phyloP scores from a whole-genome alignment of 2,797 vertebrate species.

The Oreochromis mossambicus region DNA sequence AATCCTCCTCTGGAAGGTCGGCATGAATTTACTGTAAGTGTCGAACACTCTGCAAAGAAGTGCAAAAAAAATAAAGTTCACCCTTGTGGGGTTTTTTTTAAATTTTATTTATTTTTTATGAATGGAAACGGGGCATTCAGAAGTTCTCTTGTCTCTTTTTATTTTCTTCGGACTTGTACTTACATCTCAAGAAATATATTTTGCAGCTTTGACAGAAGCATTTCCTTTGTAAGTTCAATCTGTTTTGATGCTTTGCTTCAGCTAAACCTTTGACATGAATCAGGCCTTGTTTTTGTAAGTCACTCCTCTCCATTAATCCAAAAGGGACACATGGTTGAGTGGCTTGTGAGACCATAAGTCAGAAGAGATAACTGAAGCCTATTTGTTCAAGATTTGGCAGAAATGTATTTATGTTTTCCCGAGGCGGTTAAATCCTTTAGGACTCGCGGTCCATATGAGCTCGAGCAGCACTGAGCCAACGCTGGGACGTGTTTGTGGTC shows the following conservation, averaged over 20 bases:
- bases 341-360: slow-evolving; percentile 8
- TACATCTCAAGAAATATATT: background rate
- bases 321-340: background rate
- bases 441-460: slow-evolving; percentile 34
- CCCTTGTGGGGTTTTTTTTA: fast-evolving
- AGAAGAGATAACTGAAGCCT: slow-evolving; percentile 29
- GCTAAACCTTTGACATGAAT: slow-evolving; percentile 42
- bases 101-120: background rate
- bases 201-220: slow-evolving; percentile 3
- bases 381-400: slow-evolving; percentile 37
- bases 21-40: background rate
- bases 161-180: background rate
- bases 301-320: slow-evolving; percentile 17
- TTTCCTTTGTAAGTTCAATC: background rate
- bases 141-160: background rate
- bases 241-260: slow-evolving; percentile 35
- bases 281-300: slow-evolving; percentile 22
- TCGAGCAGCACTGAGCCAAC: background rate
- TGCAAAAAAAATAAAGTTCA: background rate
- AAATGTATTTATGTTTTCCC: slow-evolving; percentile 39
- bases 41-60: background rate
- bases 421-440: background rate
- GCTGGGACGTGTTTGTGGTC: slow-evolving; percentile 42
- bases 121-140: slow-evolving; percentile 2
- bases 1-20: background rate